Evolutionary conservation across 2,888 invertebrate species (phyloP), one percentile per base, ranked within the genome.

Genomic region (Lithophane ornitopus): DNA sequence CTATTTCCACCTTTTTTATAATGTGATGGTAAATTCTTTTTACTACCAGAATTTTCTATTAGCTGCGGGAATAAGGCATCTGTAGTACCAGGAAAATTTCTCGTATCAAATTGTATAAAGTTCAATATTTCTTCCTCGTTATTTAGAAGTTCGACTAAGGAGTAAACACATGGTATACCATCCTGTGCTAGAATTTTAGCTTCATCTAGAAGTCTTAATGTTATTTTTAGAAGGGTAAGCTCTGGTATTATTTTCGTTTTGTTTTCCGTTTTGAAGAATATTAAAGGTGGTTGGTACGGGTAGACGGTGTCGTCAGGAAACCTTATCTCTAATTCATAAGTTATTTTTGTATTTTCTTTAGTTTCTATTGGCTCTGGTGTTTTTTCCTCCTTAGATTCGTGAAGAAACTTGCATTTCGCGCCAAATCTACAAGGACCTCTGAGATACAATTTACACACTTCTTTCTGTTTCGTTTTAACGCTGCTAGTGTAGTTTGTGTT

Each of bases 341-440:
- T 89, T 78, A 94, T 91, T 91, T 95, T 97, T 81, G 94, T 92
- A 68, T 89, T 92, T 46, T 93, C 92, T 56, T 91, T 91, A 76
- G 86, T 86, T 54, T 94, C 93, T 61, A 87, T 74, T 63, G 92
- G 34, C 62, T 94, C 90, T 46, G 88, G 75, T 11, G 85, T 88
- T 61, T 90, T 92, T 76, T 93, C 93, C 39, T 94, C 92, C 65
- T 97, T 96, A 54, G 95, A 93, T 88, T 97, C 97, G 91, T 98
- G 98, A 41, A 97, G 97, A 95, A 98, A 98, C 89, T 97, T 97
- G 93, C 98, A 98, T 89, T 97, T 98, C 63, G 96, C 95, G 16
- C 98, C 98, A 94, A 97, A 98, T 90, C 97, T 97, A 92, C 98
- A 98, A 19, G 97, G 96, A 8, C 98, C 98, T 93, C 94, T 97